phyloP scores from a whole-genome alignment of 2,113 vertebrate genomes.

The Piprites chloris region DNA sequence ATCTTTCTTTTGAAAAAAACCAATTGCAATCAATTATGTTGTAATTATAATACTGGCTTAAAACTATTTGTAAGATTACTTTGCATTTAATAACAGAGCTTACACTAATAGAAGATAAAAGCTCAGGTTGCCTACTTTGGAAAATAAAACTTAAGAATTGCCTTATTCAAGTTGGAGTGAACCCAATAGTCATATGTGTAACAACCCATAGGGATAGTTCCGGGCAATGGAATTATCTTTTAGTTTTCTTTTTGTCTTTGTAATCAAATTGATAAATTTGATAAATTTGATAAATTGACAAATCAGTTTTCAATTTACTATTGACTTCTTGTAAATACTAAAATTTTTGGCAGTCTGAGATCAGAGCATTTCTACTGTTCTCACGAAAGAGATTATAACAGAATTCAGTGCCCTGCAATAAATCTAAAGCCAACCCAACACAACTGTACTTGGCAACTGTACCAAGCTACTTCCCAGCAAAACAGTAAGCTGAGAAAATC shows the following conservation, averaged over 20 bases:
- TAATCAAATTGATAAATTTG: conserved; percentile 12
- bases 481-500: neutral
- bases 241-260: neutral
- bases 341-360: neutral
- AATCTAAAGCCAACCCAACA: neutral
- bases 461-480: neutral
- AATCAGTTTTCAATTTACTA: conserved; percentile 21
- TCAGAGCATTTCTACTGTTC: neutral
- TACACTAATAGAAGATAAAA: conserved; percentile 27
- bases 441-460: neutral
- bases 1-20: neutral
- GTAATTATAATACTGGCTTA: conserved; percentile 14
- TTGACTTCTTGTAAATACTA: neutral
- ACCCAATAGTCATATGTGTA: neutral
- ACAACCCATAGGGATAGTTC: neutral
- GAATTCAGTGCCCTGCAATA: neutral
- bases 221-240: neutral
- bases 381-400: neutral
- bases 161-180: neutral
- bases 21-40: conserved; percentile 19
- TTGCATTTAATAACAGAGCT: conserved; percentile 9
- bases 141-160: conserved; percentile 10
- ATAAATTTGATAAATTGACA: too few species aligned
- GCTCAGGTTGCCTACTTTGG: conserved; percentile 11
- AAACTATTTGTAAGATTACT: conserved; percentile 28